Evolutionary conservation across 1,140 invertebrate species (phyloP).

Genomic region (Chlorops oryzae): DNA sequence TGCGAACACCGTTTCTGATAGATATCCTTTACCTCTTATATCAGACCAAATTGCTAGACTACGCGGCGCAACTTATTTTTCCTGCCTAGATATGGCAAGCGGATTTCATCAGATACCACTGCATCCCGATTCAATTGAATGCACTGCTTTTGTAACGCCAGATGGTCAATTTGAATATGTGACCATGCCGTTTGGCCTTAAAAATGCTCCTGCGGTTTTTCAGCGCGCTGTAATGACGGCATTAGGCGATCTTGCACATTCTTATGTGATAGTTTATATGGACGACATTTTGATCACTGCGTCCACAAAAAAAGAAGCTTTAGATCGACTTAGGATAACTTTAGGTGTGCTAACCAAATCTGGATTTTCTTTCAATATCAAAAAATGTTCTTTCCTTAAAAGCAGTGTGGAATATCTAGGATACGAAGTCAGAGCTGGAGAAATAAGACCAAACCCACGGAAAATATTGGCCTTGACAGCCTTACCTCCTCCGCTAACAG

Average conservation of each 20-base stretch:
- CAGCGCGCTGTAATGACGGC: slow-evolving; percentile 14
- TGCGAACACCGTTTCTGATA: slow-evolving; percentile 38
- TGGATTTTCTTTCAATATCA: neutral
- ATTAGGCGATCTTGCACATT: neutral
- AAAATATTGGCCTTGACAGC: neutral
- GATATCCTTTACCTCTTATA: slow-evolving; percentile 46
- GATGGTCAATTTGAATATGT: too few relatives aligned
- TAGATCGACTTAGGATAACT: neutral
- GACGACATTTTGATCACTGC: too few relatives aligned
- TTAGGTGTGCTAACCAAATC: neutral
- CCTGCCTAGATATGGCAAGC: slow-evolving; percentile 42
- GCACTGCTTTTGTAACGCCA: too few relatives aligned
- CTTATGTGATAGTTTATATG: too few relatives aligned
- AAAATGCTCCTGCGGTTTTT: too few relatives aligned
- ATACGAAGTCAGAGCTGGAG: neutral
- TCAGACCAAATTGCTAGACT: slow-evolving; percentile 44
- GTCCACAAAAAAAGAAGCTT: neutral
- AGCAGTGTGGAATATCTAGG: neutral
- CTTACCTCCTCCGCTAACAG: too few relatives aligned
- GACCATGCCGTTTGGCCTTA: too few relatives aligned
- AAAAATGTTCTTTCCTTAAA: neutral
- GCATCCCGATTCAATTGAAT: slow-evolving; percentile 14
- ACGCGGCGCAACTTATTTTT: slow-evolving; percentile 33
- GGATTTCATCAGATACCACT: slow-evolving; percentile 30
- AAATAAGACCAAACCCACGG: neutral